Conservation (phyloP, 2,113 vertebrate species). For the Tenebrosternarchus preto region DNA sequence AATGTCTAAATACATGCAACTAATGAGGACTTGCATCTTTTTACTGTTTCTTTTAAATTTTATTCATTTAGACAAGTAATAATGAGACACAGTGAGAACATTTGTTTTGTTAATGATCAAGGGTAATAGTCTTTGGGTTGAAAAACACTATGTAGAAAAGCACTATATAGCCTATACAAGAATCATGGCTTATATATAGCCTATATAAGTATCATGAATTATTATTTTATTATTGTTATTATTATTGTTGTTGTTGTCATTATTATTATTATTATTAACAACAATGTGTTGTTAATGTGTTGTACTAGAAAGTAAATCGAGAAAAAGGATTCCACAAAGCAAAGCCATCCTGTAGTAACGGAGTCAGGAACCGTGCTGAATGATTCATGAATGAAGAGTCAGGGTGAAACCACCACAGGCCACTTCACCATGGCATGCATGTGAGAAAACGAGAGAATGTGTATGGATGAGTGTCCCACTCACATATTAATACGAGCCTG, state of each 20-base stretch:
- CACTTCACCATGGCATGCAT: conserved; percentile 18
- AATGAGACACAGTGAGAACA: not conserved
- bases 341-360: not conserved
- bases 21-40: no score
- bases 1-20: no score
- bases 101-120: not conserved
- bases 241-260: no score
- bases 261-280: no score
- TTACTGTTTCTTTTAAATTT: no score
- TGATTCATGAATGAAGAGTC: conserved; percentile 17
- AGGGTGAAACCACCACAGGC: conserved; percentile 11
- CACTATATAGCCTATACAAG: no score
- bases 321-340: not conserved
- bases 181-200: no score
- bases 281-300: not conserved
- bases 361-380: not conserved
- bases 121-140: no score
- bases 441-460: conserved; percentile 1
- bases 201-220: no score
- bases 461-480: not conserved
- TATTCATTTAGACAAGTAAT: not conserved
- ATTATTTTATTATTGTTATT: no score
- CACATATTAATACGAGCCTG: conserved; percentile 2
- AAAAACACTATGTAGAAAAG: no score
- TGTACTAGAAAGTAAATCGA: not conserved